Conservation (phyloP, 30 jellyfish, hydroid and myxozoan genomes). For the Nemopilema nomurai region DNA sequence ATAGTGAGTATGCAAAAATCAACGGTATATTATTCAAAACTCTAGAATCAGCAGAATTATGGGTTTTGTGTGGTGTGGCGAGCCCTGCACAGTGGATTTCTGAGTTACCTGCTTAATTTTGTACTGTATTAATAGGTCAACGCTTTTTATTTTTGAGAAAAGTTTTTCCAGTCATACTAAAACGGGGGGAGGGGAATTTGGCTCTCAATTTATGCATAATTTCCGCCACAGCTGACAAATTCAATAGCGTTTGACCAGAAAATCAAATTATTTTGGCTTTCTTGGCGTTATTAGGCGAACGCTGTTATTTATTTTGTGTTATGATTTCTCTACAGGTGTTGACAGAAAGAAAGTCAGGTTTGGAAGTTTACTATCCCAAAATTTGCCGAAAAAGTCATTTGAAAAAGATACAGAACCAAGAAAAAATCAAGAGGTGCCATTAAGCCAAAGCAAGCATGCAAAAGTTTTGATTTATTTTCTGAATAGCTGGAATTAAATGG, state of each 20-base stretch:
- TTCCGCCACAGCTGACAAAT: neutral
- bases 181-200: neutral
- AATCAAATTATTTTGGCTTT: neutral
- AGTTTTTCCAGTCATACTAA: neutral
- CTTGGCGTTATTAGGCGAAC: neutral
- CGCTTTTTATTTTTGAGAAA: neutral
- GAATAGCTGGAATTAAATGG: conserved; percentile 61
- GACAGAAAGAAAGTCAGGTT: conserved; percentile 41
- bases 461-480: conserved; percentile 39
- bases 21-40: neutral
- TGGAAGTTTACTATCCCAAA: conserved; percentile 45
- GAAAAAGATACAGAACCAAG: conserved; percentile 42
- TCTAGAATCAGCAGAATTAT: neutral
- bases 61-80: neutral
- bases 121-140: neutral
- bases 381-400: conserved; percentile 32
- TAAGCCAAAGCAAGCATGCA: conserved; percentile 45
- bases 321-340: conserved; percentile 10
- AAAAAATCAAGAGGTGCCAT: conserved; percentile 41
- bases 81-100: neutral
- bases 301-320: neutral
- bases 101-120: neutral
- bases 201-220: neutral
- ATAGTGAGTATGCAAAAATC: conserved; percentile 57
- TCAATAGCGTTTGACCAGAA: neutral